Evolutionary conservation across 2,888 invertebrate genomes (phyloP).

Genomic region (Tromatobia lineatoria): DNA sequence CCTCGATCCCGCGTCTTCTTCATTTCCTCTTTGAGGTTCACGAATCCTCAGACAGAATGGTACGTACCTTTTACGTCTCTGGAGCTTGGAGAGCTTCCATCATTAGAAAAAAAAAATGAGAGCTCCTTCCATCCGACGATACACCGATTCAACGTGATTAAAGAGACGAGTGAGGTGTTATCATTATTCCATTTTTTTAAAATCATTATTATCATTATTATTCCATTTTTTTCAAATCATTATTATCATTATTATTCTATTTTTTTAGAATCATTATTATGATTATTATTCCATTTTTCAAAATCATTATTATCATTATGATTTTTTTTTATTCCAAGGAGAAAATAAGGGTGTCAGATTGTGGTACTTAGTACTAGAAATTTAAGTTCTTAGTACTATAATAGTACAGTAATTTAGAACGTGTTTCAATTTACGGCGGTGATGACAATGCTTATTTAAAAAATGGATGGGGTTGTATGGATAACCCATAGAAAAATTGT

Average conservation of each 20-base stretch:
- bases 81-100: constrained; percentile 11
- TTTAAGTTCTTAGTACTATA: too few species aligned
- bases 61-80: constrained; percentile 38
- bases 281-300: background rate
- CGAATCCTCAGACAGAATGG: constrained; percentile 41
- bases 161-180: background rate
- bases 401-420: too few species aligned
- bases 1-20: constrained; percentile 26
- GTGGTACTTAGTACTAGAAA: too few species aligned
- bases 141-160: constrained; percentile 12
- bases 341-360: too few species aligned
- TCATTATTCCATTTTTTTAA: background rate
- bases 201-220: background rate
- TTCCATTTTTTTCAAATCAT: background rate
- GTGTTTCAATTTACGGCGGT: too few species aligned
- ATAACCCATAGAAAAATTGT: too few species aligned
- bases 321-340: too few species aligned
- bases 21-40: constrained; percentile 49
- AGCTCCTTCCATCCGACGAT: background rate
- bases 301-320: too few species aligned
- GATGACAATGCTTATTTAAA: too few species aligned
- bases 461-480: too few species aligned
- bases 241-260: too few species aligned
- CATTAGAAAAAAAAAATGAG: constrained; percentile 10
- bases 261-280: constrained; percentile 2